Conservation (phyloP, 2,113 vertebrate species). For the Tyto alba region DNA sequence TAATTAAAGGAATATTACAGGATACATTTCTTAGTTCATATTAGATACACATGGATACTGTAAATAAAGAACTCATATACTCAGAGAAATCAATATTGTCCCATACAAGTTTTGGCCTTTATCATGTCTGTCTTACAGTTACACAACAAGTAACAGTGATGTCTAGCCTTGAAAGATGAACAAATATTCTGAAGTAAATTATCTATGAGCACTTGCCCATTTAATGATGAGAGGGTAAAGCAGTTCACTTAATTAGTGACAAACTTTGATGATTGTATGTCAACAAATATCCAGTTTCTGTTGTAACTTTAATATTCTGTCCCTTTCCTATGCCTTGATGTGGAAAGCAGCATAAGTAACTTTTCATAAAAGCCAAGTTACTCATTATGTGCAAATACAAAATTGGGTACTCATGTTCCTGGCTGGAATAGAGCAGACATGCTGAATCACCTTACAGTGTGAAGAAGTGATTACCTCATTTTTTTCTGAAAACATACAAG, state of each 20-base stretch:
- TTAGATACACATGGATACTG: neutral
- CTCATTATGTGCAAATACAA: neutral
- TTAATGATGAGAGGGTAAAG: neutral
- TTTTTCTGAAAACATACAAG: neutral
- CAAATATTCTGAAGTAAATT: neutral
- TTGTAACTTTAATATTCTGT: neutral
- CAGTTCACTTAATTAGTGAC: neutral
- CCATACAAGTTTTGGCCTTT: neutral
- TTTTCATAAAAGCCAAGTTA: neutral
- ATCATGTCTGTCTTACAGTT: neutral
- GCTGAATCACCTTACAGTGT: neutral
- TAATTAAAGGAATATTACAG: neutral
- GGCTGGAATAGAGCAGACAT: neutral
- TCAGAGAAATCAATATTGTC: neutral
- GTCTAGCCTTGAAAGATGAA: neutral
- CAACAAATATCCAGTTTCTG: neutral
- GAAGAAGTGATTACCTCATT: neutral
- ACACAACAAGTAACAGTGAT: neutral
- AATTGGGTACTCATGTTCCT: neutral
- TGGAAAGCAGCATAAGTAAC: neutral
- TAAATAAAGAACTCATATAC: neutral
- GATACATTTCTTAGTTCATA: neutral
- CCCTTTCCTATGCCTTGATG: neutral
- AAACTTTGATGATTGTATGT: neutral
- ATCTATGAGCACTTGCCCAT: neutral